phyloP scores from a whole-genome alignment of 2,797 vertebrate genomes.

The Melanotaenia nigrans region DNA sequence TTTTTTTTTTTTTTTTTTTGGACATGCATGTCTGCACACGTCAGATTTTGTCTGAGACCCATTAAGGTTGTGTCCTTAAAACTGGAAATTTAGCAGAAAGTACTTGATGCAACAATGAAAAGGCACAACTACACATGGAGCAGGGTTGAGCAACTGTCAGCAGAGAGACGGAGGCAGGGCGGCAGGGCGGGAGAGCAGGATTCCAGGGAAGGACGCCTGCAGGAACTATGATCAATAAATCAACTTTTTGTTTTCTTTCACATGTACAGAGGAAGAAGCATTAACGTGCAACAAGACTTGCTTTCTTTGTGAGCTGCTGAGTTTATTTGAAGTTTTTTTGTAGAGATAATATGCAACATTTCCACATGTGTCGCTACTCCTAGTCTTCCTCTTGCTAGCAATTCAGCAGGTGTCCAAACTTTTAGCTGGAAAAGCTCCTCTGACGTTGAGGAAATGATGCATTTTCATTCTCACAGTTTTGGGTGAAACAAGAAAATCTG shows the following conservation, averaged over 20 bases:
- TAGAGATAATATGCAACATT: not conserved
- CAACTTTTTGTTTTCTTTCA: conserved; percentile 9
- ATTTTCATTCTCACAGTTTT: not conserved
- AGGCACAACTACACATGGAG: conserved; percentile 22
- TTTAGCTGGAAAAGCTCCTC: not conserved
- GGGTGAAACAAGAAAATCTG: not conserved
- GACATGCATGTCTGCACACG: conserved; percentile 14
- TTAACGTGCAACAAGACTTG: not conserved
- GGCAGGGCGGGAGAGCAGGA: not conserved
- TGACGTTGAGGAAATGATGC: not conserved
- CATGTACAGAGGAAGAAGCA: not conserved
- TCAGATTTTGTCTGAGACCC: not conserved
- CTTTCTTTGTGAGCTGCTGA: not conserved
- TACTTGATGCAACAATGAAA: conserved; percentile 38
- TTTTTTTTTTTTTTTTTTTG: not conserved
- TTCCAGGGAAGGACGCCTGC: conserved; percentile 5
- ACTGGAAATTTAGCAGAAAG: not conserved
- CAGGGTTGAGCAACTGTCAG: conserved; percentile 35
- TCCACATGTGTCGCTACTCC: not conserved
- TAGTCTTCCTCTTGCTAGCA: not conserved
- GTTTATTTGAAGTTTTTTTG: not conserved
- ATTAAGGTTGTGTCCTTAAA: not conserved
- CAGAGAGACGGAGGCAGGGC: not conserved
- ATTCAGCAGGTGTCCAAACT: too few species aligned
- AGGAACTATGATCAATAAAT: conserved; percentile 30